A percentile compares a stretch with the other conserved stretches of the same genome.
These are phyloP conservation scores for Neomorphus geoffroyi DNA, from an alignment of 2,797 vertebrate genomes.

Conservation along the genomic window DNA sequence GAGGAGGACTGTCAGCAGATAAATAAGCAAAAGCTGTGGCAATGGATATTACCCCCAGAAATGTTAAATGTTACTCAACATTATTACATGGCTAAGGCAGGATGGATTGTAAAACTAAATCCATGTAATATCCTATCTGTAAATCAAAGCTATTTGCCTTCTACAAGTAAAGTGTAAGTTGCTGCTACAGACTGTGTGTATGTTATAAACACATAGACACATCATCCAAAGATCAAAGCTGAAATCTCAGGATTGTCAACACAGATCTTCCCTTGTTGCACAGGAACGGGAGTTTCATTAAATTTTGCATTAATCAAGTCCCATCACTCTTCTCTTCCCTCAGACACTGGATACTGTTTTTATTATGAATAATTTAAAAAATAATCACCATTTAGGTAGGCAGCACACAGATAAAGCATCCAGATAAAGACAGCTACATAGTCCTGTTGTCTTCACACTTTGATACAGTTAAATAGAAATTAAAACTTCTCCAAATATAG, in stretches of 20 bases:
- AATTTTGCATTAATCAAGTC: neutral
- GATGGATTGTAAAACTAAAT: neutral
- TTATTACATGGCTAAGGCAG: neutral
- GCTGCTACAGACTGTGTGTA: neutral
- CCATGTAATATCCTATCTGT: neutral
- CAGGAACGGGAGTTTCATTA: neutral
- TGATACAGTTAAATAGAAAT: neutral
- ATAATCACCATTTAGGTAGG: neutral
- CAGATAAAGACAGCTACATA: neutral
- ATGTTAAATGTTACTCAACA: fast-evolving
- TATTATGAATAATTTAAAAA: neutral
- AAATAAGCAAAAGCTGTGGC: neutral
- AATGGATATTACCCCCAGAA: neutral
- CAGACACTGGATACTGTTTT: neutral
- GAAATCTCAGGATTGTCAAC: fast-evolving
- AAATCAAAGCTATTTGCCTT: neutral
- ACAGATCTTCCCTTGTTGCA: neutral
- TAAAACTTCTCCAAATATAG: neutral
- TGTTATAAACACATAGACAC: neutral
- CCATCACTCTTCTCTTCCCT: neutral
- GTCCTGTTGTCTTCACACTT: neutral
- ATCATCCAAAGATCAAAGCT: neutral
- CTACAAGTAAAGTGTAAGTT: neutral
- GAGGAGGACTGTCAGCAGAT: neutral
- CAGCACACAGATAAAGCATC: neutral